Evolutionary conservation across 2,113 vertebrate genomes (phyloP), one percentile per base, ranked within the genome.

Genomic region (Halcyon malimbica): DNA sequence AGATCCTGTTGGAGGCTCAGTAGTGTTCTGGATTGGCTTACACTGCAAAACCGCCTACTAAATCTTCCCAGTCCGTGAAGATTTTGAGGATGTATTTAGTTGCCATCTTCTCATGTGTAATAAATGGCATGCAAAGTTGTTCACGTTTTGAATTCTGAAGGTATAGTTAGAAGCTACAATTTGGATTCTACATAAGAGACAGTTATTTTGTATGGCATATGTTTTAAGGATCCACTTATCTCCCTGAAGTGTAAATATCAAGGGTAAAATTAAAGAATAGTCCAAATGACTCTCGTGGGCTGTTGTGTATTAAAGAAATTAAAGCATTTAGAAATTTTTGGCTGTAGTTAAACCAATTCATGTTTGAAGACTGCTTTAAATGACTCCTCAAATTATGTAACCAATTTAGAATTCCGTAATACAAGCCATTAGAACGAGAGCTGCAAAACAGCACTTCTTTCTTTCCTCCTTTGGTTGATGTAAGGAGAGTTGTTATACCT

Each of bases 311-410:
- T 90, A 80, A 90, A 86, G 79, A 90, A 95, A 90, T 90, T 20
- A 88, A 86, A 91, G 33, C 48, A 31, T 93, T 94, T 83, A 79
- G 69, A 48, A 64, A 60, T 85, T 92, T 93, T 54, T 93, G 77
- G 37, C 90, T 87, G 50, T 80, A 50, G 88, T 86, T 94, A 90
- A 93, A 88, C 79, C 44, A 79, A 77, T 88, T 94, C 41, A n/a
- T 41, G 69, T 41, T 41, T 62, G 59, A 86, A 53, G 67, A 92
- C 78, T 64, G 41, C 50, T 92, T 95, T 92, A 86, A 92, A 62
- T 77, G 41, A 23, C n/a, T 89, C 86, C 44, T 81, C 56, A 65
- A 83, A 70, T 90, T 79, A 35, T 42, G 23, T 74, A 84, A 68
- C 75, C 60, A 42, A 78, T 84, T 81, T 70, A 54, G 46, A 83